Conservation (phyloP, 2,113 vertebrate genomes). For the Plestiodon gilberti region DNA sequence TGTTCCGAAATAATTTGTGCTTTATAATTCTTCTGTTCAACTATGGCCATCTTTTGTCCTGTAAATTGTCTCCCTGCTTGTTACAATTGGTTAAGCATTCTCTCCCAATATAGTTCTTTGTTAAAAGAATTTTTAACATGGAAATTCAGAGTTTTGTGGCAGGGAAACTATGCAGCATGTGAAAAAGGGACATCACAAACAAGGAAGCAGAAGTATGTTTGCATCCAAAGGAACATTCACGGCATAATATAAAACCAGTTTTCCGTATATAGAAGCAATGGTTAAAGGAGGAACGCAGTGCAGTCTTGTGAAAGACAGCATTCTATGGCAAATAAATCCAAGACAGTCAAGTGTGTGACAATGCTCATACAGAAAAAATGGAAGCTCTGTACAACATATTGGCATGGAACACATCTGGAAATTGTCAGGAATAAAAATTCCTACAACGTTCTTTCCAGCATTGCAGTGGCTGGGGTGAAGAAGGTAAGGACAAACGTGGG, state of each 20-base stretch:
- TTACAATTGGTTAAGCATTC: neutral
- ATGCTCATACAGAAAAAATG: constrained; percentile 40
- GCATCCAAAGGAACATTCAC: constrained; percentile 19
- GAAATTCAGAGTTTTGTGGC: neutral
- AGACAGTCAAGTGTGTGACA: neutral
- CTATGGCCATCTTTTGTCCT: neutral
- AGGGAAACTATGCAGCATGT: rapidly evolving
- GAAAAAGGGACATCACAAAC: neutral
- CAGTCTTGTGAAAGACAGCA: constrained; percentile 28
- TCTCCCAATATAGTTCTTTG: neutral
- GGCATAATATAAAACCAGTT: constrained; percentile 18
- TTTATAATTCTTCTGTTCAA: neutral
- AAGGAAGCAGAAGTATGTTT: neutral
- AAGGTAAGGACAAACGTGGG: neutral
- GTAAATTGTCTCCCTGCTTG: neutral
- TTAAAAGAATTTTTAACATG: constrained; percentile 8
- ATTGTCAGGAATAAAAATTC: constrained; percentile 35
- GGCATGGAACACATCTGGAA: constrained; percentile 45
- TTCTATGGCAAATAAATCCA: constrained; percentile 25
- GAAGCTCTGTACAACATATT: constrained; percentile 34
- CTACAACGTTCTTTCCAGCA: neutral
- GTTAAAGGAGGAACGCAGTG: constrained; percentile 35
- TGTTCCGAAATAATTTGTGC: neutral
- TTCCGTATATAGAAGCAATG: constrained; percentile 30
- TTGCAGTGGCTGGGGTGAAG: neutral